phyloP scores from a whole-genome alignment of 2,888 invertebrate species.

The Eristalis arbustorum region DNA sequence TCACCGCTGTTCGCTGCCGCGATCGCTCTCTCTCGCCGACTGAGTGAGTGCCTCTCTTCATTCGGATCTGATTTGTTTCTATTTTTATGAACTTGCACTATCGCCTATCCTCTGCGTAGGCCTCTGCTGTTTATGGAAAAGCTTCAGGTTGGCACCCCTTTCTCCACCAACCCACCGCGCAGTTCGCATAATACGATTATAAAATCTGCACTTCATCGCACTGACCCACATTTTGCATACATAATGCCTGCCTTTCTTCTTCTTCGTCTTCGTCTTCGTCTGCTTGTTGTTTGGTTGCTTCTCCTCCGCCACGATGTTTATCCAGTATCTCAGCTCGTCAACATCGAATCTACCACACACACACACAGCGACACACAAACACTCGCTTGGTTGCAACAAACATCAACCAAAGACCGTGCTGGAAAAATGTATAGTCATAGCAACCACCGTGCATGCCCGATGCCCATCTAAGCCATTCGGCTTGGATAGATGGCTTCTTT shows the following conservation, averaged over 20 bases:
- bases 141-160: slow-evolving; percentile 17
- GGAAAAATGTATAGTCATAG: slow-evolving; percentile 51
- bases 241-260: slow-evolving; percentile 64
- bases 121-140: slow-evolving; percentile 57
- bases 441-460: slow-evolving; percentile 61
- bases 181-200: slow-evolving; percentile 71
- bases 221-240: slow-evolving; percentile 75
- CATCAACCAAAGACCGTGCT: slow-evolving; percentile 22
- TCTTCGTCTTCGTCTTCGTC: slow-evolving; percentile 4
- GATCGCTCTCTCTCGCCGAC: slow-evolving; percentile 27
- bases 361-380: background rate
- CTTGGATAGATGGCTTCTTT: slow-evolving; percentile 24
- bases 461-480: slow-evolving; percentile 65
- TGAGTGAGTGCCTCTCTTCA: slow-evolving; percentile 8
- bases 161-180: background rate
- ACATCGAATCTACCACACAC: slow-evolving; percentile 5
- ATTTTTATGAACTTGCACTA: slow-evolving; percentile 70
- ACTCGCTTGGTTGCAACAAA: background rate
- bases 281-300: background rate
- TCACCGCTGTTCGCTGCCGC: slow-evolving; percentile 22
- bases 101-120: slow-evolving; percentile 17
- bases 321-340: too few species aligned
- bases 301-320: background rate
- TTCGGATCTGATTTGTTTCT: slow-evolving; percentile 47
- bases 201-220: slow-evolving; percentile 76